Evolutionary conservation across 2,113 vertebrate genomes (phyloP), one percentile per base, ranked within the genome.

Genomic region (Istiophorus platypterus): DNA sequence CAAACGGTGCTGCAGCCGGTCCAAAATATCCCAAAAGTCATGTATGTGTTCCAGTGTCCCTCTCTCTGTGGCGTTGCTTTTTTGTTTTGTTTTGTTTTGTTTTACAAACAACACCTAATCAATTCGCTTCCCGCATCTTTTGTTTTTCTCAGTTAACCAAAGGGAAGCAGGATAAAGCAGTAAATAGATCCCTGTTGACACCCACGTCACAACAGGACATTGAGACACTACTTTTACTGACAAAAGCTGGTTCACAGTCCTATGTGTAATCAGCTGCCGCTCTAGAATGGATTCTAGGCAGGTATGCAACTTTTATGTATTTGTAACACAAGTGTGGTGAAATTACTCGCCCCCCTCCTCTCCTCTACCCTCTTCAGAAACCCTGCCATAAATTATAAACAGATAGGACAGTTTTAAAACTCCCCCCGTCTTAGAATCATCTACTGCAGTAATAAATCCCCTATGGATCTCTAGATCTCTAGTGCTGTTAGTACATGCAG

Each of bases 181-280:
- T 82, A 83, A 88, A 58, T 2, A 51, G 34, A 70, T 61, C 75
- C 65, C 61, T 65, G 70, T 69, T 54, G 17, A 80, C 54, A 64
- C 66, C 72, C 47, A 41, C 24, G 7, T 51, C 59, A 61, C 26
- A 64, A 74, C 0, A 39, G 7, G 4, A 41, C 17, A n/a, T 20
- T 10, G 4, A 26, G 9, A 24, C 11, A 37, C 4, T 39, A 39
- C 31, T 49, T 47, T 41, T 4, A 45, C 24, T 51, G 29, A 63
- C 47, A 24, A 41, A 45, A 34, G 41, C 24, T 9, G 29, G 47
- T 26, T 37, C 18, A 31, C 52, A 31, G 29, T n/a, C 9, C n/a
- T n/a, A n/a, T n/a, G n/a, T 39, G 17, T 61, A 51, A 24, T 29
- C 12, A 26, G 9, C 59, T 39, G 74, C 27, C 9, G 41, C 51